Evolutionary conservation across 2,888 invertebrate species (phyloP).

Genomic region (Phragmatobia fuliginosa): DNA sequence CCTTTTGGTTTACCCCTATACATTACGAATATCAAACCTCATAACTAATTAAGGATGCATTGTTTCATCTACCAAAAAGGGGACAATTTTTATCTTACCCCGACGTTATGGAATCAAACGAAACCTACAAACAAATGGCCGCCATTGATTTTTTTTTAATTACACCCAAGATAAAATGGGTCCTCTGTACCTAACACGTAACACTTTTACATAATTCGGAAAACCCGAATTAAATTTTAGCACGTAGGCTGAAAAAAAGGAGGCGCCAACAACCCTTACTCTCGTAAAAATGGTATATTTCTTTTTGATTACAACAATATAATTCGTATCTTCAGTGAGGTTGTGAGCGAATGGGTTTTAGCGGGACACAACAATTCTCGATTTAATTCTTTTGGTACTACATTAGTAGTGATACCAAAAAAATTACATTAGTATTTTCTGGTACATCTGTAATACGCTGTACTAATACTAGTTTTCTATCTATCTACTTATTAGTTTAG

Average conservation of each 20-base stretch:
- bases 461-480: too few species aligned
- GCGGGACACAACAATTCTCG: constrained; percentile 23
- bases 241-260: constrained; percentile 79
- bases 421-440: too few species aligned
- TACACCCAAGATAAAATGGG: constrained; percentile 54
- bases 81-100: constrained; percentile 5
- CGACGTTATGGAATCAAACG: constrained; percentile 27
- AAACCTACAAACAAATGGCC: constrained; percentile 27
- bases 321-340: constrained; percentile 74
- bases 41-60: not conserved
- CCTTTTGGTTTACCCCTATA: not conserved
- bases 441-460: too few species aligned
- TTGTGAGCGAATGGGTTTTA: constrained; percentile 40
- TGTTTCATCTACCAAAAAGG: not conserved
- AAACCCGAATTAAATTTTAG: constrained; percentile 84
- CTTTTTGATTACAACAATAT: constrained; percentile 87
- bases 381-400: too few species aligned
- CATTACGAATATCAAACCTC: not conserved
- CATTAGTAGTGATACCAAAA: too few species aligned
- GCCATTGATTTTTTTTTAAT: constrained; percentile 33
- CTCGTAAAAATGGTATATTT: constrained; percentile 82
- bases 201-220: constrained; percentile 81
- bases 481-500: too few species aligned
- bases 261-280: constrained; percentile 76
- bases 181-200: constrained; percentile 57